Conservation (phyloP, 2,888 invertebrate genomes). For the Ptilodon capucinus region DNA sequence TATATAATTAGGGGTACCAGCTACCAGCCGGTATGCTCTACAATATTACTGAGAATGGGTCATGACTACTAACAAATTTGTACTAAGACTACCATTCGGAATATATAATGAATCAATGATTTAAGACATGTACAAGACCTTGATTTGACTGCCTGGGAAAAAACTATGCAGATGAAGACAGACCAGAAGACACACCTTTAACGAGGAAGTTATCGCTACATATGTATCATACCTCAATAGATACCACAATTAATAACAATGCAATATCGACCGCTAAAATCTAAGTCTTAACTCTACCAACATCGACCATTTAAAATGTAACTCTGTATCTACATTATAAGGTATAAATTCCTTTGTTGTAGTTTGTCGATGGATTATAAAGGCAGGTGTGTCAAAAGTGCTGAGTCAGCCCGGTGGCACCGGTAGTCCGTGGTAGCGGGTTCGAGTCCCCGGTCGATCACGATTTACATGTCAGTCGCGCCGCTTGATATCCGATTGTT, state of each 20-base stretch:
- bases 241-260: slow-evolving; percentile 56
- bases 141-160: not conserved
- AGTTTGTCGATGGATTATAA: slow-evolving; percentile 20
- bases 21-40: no score
- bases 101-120: no score
- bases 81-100: no score
- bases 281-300: slow-evolving; percentile 10
- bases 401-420: slow-evolving; percentile 78
- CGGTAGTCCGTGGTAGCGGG: slow-evolving; percentile 78
- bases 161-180: not conserved
- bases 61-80: no score
- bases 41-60: no score
- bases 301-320: slow-evolving; percentile 3
- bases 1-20: no score
- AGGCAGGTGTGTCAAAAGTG: slow-evolving; percentile 73
- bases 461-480: slow-evolving; percentile 80
- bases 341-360: slow-evolving; percentile 5
- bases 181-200: not conserved
- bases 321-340: slow-evolving; percentile 5
- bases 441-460: slow-evolving; percentile 71
- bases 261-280: slow-evolving; percentile 47
- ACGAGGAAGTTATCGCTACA: not conserved
- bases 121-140: not conserved
- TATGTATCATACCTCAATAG: slow-evolving; percentile 36
- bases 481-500: slow-evolving; percentile 79